Evolutionary conservation across 1,140 invertebrate genomes (phyloP).

Genomic region (Drosophila melanica): DNA sequence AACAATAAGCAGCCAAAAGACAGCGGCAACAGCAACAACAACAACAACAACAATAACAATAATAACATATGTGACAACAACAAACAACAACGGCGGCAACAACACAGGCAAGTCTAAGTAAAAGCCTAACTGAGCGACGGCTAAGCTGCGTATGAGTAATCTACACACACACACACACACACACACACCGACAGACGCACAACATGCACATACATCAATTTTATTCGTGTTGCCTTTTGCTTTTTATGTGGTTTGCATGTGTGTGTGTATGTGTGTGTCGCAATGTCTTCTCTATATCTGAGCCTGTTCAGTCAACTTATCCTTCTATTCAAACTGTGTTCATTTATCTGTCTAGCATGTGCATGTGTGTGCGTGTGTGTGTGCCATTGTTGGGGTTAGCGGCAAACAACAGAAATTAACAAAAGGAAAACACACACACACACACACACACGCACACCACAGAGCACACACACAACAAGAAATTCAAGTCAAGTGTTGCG

Average conservation of each 20-base stretch:
- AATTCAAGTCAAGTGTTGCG: constrained; percentile 75
- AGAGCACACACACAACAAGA: constrained; percentile 34
- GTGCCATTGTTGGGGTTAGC: constrained; percentile 67
- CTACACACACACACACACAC: constrained; percentile 11
- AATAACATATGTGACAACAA: not conserved
- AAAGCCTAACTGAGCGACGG: constrained; percentile 34
- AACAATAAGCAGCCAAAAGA: constrained; percentile 10
- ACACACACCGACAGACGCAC: not conserved
- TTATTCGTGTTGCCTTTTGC: constrained; percentile 42
- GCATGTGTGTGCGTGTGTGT: constrained; percentile 3
- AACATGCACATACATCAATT: constrained; percentile 35
- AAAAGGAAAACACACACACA: constrained; percentile 49
- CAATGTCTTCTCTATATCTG: constrained; percentile 5
- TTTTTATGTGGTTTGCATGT: constrained; percentile 31
- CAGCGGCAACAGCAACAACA: not conserved
- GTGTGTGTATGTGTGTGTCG: not conserved
- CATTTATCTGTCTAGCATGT: constrained; percentile 18
- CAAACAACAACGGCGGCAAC: constrained; percentile 2
- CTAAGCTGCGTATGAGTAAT: constrained; percentile 63
- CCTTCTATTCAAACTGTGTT: constrained; percentile 29
- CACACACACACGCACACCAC: constrained; percentile 4
- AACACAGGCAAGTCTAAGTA: constrained; percentile 59
- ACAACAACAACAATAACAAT: constrained; percentile 9
- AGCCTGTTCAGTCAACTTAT: constrained; percentile 18
- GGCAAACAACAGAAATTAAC: constrained; percentile 78